Conservation (phyloP, 2,888 invertebrate genomes). For the Tineola bisselliella region DNA sequence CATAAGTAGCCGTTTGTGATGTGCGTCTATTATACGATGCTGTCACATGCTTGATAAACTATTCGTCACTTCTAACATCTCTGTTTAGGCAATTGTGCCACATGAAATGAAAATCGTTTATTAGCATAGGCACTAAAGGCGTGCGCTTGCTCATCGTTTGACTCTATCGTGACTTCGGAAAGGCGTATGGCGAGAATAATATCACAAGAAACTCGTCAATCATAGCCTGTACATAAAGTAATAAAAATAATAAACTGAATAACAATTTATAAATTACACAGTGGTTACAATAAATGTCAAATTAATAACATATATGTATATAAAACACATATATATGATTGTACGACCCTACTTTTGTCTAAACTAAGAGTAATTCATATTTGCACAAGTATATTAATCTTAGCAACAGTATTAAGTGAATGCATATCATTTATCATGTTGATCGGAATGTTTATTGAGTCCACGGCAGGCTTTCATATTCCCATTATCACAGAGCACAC, state of each 20-base stretch:
- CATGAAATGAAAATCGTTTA: no score
- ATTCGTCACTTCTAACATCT: not conserved
- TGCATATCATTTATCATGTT: conserved; percentile 11
- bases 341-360: not conserved
- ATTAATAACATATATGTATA: no score
- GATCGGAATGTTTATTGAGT: conserved; percentile 13
- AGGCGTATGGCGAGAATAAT: no score
- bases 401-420: conserved; percentile 9
- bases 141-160: no score
- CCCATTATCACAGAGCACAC: conserved; percentile 45
- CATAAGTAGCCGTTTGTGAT: conserved; percentile 20
- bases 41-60: conserved; percentile 5
- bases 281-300: no score
- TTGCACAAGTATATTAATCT: not conserved
- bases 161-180: no score
- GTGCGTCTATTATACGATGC: conserved; percentile 12
- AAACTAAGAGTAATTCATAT: conserved; percentile 3
- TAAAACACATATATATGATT: no score
- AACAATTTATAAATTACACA: no score
- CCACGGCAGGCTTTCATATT: conserved; percentile 28
- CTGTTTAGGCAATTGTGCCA: not conserved
- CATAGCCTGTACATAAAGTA: no score
- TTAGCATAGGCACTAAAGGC: no score
- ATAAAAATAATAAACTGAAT: no score
- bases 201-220: no score